Conservation (phyloP, 2,113 vertebrate species). For the Morone chrysops region DNA sequence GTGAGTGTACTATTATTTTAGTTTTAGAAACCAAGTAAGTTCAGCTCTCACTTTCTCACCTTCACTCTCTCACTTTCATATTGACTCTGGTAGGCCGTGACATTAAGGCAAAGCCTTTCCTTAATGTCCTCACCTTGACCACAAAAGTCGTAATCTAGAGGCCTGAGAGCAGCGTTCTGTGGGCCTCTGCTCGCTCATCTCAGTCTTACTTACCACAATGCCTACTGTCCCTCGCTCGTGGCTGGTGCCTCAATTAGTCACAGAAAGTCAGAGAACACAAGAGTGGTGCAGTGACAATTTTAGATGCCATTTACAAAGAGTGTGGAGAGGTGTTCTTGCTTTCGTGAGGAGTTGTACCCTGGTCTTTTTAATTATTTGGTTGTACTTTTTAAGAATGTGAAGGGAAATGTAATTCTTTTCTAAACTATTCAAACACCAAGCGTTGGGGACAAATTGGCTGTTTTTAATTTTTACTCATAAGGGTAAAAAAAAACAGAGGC, state of each 20-base stretch:
- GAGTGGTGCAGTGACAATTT: slow-evolving; percentile 12
- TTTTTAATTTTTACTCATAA: background rate
- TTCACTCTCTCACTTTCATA: background rate
- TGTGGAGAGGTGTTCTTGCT: background rate
- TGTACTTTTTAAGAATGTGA: background rate
- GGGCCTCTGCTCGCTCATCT: slow-evolving; percentile 40
- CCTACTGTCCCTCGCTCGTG: background rate
- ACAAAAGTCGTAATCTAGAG: slow-evolving; percentile 2
- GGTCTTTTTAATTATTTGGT: background rate
- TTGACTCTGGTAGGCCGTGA: background rate
- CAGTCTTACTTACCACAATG: slow-evolving; percentile 14
- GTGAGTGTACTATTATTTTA: background rate
- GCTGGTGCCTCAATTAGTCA: slow-evolving; percentile 5
- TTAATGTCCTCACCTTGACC: slow-evolving; percentile 22
- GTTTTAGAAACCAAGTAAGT: background rate
- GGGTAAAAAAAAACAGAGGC: background rate
- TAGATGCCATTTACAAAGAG: background rate
- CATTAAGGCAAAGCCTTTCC: background rate
- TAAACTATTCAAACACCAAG: background rate
- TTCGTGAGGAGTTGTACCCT: background rate
- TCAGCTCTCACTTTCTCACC: background rate
- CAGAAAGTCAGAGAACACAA: background rate
- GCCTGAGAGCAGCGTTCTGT: slow-evolving; percentile 19
- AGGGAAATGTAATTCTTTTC: background rate
- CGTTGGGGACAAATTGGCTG: background rate